phyloP scores from a whole-genome alignment of 2,797 vertebrate species.

The Fistularia tabacaria region DNA sequence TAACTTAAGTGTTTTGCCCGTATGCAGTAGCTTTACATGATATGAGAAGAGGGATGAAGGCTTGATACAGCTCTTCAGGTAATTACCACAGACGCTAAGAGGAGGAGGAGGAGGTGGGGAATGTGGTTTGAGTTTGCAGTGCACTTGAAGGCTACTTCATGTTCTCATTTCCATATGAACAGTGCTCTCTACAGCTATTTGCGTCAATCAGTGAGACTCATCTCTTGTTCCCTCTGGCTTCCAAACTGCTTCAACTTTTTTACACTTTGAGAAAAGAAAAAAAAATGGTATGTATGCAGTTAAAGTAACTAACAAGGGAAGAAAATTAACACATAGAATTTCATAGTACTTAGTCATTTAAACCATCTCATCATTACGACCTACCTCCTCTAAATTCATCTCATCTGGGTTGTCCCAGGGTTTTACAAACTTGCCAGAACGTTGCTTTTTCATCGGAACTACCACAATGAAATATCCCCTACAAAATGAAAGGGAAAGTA shows the following conservation, averaged over 20 bases:
- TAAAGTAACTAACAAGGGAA: neutral
- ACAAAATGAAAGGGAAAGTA: slow-evolving; percentile 16
- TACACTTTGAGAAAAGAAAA: slow-evolving; percentile 35
- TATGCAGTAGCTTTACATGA: slow-evolving; percentile 41
- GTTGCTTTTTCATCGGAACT: slow-evolving; percentile 96
- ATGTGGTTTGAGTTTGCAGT: slow-evolving; percentile 52
- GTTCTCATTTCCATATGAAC: slow-evolving; percentile 73
- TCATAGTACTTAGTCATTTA: neutral
- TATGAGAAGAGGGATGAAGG: slow-evolving; percentile 56
- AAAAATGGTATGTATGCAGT: slow-evolving; percentile 11
- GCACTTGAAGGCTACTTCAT: slow-evolving; percentile 74
- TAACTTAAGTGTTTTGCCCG: slow-evolving; percentile 65
- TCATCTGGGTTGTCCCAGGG: slow-evolving; percentile 96
- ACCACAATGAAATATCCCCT: slow-evolving; percentile 98
- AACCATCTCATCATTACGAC: slow-evolving; percentile 6
- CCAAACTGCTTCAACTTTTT: slow-evolving; percentile 44
- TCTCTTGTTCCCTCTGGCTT: slow-evolving; percentile 48
- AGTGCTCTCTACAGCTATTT: slow-evolving; percentile 67
- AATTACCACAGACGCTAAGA: slow-evolving; percentile 66
- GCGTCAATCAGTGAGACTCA: slow-evolving; percentile 65
- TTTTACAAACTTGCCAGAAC: slow-evolving; percentile 91
- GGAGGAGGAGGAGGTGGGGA: slow-evolving; percentile 42
- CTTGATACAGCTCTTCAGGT: slow-evolving; percentile 71
- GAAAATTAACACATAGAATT: neutral
- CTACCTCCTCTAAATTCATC: slow-evolving; percentile 98